Percentiles rank a stretch among this genome's conserved stretches.
Conservation (phyloP, 2,888 invertebrate species). For the Lepidocyrtoides sp. region DNA sequence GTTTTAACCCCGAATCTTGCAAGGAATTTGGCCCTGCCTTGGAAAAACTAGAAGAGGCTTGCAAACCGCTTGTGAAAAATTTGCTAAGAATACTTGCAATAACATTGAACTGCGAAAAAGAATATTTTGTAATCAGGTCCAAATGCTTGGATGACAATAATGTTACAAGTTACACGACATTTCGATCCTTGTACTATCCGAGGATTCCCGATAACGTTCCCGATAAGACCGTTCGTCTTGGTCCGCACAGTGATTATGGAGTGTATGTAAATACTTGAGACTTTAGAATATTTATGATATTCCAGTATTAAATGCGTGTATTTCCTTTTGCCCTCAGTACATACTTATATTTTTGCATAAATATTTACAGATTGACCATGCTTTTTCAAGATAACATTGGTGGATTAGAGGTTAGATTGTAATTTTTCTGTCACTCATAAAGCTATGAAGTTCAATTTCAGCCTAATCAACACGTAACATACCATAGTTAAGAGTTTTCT, state of each 20-base stretch:
- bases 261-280: too few species aligned
- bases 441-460: too few species aligned
- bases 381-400: slow-evolving; percentile 92
- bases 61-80: slow-evolving; percentile 90
- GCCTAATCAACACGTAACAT: too few species aligned
- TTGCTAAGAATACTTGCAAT: slow-evolving; percentile 88
- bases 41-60: slow-evolving; percentile 90
- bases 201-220: slow-evolving; percentile 87
- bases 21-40: slow-evolving; percentile 90
- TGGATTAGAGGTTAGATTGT: slow-evolving; percentile 89
- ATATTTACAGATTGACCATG: too few species aligned
- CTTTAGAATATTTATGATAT: too few species aligned
- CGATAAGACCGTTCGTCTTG: slow-evolving; percentile 89
- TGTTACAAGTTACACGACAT: slow-evolving; percentile 88
- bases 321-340: too few species aligned
- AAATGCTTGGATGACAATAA: slow-evolving; percentile 88
- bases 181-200: slow-evolving; percentile 92
- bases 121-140: slow-evolving; percentile 90
- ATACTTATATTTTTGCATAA: too few species aligned
- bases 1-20: slow-evolving; percentile 90
- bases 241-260: slow-evolving; percentile 92
- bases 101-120: slow-evolving; percentile 86
- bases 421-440: not conserved
- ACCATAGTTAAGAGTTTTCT: not conserved
- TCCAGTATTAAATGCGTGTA: too few species aligned